Evolutionary conservation across 2,888 invertebrate genomes (phyloP), one percentile per base, ranked within the genome.

Genomic region (Apantesis nais): DNA sequence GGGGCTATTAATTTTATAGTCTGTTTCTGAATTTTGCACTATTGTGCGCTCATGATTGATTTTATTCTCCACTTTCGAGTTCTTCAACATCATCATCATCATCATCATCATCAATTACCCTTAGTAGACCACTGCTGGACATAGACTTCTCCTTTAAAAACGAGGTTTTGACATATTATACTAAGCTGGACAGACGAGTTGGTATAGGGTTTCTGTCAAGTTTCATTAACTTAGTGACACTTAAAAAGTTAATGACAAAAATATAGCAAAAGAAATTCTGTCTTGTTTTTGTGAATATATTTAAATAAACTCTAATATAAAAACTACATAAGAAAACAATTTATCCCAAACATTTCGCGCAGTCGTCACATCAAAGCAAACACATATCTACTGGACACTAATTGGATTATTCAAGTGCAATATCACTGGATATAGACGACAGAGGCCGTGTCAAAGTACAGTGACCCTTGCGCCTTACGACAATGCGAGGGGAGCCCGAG

Each of bases 381-480:
- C 79, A 77, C 86, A 85, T 83, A 83, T 83, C 84, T 85, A 84
- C 84, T 83, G 86, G 83, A 79, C 78, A 83, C 90, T 92, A 92
- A 93, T 92, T 92, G 92, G 89, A 92, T 92, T 92, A 91, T 88
- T 87, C 86, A 86, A 87, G 86, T 88, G 88, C 88, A 88, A 91
- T 91, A 93, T 92, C 91, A 92, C 89, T 89, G 85, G 89, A 90
- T 91, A 90, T 90, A 85, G 85, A 84, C 85, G 88, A 86, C 83
- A 83, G 81, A 77, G 79, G 73, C 80, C 82, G 86, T 87, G 90
- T 87, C 89, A 88, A 85, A 88, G 89, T 88, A 89, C 92, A 90
- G 80, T 91, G 92, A 92, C 92, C 93, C 89, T 86, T 79, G 79
- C 89, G 87, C 88, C 87, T 90, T 87, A 74, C 87, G 87, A 88